These are phyloP conservation scores for Pogonomyrmex californicus DNA, from an alignment of 1,140 invertebrate species.

Conservation along the genomic window DNA sequence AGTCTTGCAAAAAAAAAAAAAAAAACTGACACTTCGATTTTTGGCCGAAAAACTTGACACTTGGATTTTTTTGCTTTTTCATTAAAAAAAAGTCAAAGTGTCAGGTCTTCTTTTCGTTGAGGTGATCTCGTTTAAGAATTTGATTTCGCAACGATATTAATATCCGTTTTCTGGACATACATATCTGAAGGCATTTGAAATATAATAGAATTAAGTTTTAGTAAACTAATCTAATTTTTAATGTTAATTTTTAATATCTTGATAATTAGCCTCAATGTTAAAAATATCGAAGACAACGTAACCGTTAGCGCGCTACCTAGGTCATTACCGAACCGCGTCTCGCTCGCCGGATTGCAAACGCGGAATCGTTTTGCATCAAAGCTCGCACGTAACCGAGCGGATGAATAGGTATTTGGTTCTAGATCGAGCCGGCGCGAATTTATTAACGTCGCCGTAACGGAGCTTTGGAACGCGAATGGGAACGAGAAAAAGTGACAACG, in stretches of 20 bases:
- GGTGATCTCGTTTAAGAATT: not conserved
- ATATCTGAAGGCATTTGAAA: not conserved
- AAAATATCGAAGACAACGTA: not conserved
- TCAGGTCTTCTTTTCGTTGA: not conserved
- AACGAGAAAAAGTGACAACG: conserved; percentile 77
- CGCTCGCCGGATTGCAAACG: conserved; percentile 37
- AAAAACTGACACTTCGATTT: conserved; percentile 28
- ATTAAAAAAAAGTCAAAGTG: not conserved
- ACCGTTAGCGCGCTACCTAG: conserved; percentile 41
- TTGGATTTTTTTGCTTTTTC: not conserved
- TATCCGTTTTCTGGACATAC: not conserved
- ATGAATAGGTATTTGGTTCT: conserved; percentile 66
- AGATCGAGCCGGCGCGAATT: conserved; percentile 54
- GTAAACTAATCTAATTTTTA: not conserved
- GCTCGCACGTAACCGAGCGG: conserved; percentile 35
- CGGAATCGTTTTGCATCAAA: conserved; percentile 37
- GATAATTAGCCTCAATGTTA: not conserved
- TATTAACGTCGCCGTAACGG: conserved; percentile 73
- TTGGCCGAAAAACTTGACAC: conserved; percentile 8
- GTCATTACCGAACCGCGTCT: conserved; percentile 50
- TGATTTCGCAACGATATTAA: not conserved
- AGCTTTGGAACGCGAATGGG: conserved; percentile 69
- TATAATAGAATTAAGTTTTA: not conserved
- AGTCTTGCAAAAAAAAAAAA: not conserved
- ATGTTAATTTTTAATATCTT: not conserved